phyloP scores from a whole-genome alignment of 2,888 invertebrate genomes.

The Agrochola circellaris region DNA sequence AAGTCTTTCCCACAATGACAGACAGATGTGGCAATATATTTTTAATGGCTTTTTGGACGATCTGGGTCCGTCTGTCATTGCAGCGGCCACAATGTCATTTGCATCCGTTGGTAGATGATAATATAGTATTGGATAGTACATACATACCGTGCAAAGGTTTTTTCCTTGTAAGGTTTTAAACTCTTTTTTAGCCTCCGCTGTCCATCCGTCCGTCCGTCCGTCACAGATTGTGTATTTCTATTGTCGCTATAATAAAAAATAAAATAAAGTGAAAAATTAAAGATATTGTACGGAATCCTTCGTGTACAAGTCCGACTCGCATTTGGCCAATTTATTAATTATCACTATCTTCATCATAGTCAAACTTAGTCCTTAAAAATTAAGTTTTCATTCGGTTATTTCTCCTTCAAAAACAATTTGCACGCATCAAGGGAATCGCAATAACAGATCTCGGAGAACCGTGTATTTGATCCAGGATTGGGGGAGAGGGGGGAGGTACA shows the following conservation, averaged over 20 bases:
- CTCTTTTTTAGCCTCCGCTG: background rate
- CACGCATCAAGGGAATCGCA: conserved; percentile 23
- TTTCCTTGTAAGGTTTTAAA: background rate
- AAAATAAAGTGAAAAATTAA: too few species aligned
- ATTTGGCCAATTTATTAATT: background rate
- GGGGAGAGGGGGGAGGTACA: background rate
- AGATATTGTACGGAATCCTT: too few species aligned
- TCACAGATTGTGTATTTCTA: too few species aligned
- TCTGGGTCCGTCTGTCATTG: background rate
- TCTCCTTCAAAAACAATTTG: conserved; percentile 29
- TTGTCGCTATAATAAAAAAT: too few species aligned
- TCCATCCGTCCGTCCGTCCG: too few species aligned
- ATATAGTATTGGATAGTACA: too few species aligned
- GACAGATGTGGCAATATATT: conserved; percentile 37
- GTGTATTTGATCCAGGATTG: conserved; percentile 46
- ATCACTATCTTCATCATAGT: background rate
- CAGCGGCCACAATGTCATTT: background rate
- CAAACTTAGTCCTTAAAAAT: background rate
- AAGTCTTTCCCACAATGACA: conserved; percentile 16
- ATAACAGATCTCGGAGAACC: conserved; percentile 18
- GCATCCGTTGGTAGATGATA: background rate
- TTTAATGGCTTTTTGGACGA: conserved; percentile 43
- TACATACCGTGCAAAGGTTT: too few species aligned
- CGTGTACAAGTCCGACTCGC: too few species aligned
- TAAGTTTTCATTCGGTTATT: background rate